Base-by-base conservation (phyloP, 2,888 invertebrate genomes). In the Mesorhabditis spiculigera region DNA sequence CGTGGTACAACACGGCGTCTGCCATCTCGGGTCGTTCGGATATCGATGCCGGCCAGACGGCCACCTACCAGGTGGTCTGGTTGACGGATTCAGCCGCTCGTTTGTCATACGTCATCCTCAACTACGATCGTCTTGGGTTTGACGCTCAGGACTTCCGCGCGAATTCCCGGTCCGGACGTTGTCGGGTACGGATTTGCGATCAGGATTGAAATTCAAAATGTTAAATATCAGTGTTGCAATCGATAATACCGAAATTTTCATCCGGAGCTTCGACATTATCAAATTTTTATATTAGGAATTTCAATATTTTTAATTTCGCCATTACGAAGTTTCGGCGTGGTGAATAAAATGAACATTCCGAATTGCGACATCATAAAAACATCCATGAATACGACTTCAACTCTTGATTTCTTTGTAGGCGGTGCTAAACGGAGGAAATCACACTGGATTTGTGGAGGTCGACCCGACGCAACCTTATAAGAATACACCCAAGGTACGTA, bases 51-150 rank as follows among this genome's bases (percentile, higher is more conserved):
- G 83, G 82, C 58, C 88, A 93, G 92, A 93, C 94, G 3, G 96
- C 96, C 86, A 94, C 95, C 0, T 97, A 95, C 89, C 97, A 98
- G 91, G 78, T 74, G 4, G 74, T 80, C 61, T 81, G 81, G 80
- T 69, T 95, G 6, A 87, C 97, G 68, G 93, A 93, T 0, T 94
- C 95, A 0, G 94, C 95, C 86, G 95, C 94, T 88, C 93, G 93
- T 4, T 92, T 92, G 84, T 94, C 95, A 0, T 98, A 95, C 86
- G 93, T 92, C 0, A 93, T 98, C 69, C 94, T 93, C 87, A 97
- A 97, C 88, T 98, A 97, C 86, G 90, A 91, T 68, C 91, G 92
- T 77, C 90, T 97, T 73, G 91, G 91, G 82, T 96, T 95, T 94
- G 94, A 94, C 71, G 93, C 93, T 5, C 79, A 81, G 70, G 86